Base-by-base conservation (phyloP, 2,797 vertebrate genomes). In the Semotilus atromaculatus region DNA sequence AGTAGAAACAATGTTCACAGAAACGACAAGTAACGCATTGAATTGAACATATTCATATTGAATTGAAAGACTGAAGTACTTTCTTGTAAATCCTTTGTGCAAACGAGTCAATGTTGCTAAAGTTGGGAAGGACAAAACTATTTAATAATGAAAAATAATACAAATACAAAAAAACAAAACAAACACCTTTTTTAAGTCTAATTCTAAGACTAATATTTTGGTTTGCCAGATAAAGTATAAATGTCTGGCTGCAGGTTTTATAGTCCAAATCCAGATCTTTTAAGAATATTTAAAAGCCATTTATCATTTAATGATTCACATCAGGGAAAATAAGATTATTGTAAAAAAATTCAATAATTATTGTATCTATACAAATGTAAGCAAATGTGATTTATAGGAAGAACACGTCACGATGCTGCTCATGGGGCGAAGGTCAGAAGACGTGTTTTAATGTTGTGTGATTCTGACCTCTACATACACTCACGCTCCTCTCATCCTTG, bases 361-460 rank as follows among this genome's bases (percentile, higher is more conserved):
- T 34, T 31, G 19, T 38, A 72, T 23, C n/a, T 11, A 70, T 40
- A 40, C 29, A 48, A 74, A 73, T 19, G 29, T 40, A 36, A 64
- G 40, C 21, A n/a, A 23, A 48, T 26, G 36, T 64, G 70, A 82
- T 74, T 82, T 66, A 51, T 36, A 13, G 6, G 40, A 74, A 51
- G 70, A 31, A 18, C 60, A 7, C 1, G 43, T 64, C 81, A 64
- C 18, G 43, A 73, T 68, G 38, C 66, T 40, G 81, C 71, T 81
- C 60, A 78, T n/a, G 73, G 19, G 73, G 64, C 62, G 60, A 82
- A 80, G 86, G 72, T 86, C 72, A 80, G 85, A 78, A 82, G 81
- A 78, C 43, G 87, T 91, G 89, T 90, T 89, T 81, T 64, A 84
- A 87, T 87, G 82, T 71, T 74, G 23, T 72, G 67, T 75, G 60